Conservation (phyloP, 2,113 vertebrate species). For the Otocyon megalotis region DNA sequence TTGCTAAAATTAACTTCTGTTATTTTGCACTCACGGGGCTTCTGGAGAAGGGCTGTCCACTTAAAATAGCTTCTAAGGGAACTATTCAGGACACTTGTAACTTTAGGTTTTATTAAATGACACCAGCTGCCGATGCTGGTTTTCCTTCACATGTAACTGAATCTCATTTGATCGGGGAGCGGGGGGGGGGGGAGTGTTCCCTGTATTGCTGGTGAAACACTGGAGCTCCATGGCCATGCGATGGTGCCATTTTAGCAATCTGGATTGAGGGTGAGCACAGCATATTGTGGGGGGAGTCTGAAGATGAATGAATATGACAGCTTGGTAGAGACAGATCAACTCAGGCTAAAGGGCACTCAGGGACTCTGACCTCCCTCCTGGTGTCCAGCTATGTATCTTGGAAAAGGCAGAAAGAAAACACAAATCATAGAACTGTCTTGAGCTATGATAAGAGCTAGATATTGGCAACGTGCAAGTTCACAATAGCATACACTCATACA, state of each 20-base stretch:
- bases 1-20: conserved; percentile 80
- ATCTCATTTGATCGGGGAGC: conserved; percentile 68
- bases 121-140: conserved; percentile 58
- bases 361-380: background rate
- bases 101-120: conserved; percentile 80
- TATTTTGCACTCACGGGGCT: conserved; percentile 70
- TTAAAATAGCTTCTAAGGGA: conserved; percentile 79
- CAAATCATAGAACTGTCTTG: background rate
- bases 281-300: background rate
- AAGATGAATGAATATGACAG: background rate
- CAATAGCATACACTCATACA: background rate
- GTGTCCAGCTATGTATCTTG: background rate
- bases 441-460: background rate
- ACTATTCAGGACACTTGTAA: conserved; percentile 76
- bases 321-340: background rate
- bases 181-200: background rate
- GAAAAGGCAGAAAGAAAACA: background rate
- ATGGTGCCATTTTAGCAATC: background rate
- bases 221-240: background rate
- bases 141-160: conserved; percentile 68
- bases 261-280: background rate
- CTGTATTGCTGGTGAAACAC: conserved; percentile 8
- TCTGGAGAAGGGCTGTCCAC: conserved; percentile 68
- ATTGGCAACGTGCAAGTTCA: background rate
- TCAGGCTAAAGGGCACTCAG: background rate